These are phyloP conservation scores for Rhinopomastus cyanomelas DNA, from an alignment of 2,113 vertebrate species.

Conservation along the genomic window DNA sequence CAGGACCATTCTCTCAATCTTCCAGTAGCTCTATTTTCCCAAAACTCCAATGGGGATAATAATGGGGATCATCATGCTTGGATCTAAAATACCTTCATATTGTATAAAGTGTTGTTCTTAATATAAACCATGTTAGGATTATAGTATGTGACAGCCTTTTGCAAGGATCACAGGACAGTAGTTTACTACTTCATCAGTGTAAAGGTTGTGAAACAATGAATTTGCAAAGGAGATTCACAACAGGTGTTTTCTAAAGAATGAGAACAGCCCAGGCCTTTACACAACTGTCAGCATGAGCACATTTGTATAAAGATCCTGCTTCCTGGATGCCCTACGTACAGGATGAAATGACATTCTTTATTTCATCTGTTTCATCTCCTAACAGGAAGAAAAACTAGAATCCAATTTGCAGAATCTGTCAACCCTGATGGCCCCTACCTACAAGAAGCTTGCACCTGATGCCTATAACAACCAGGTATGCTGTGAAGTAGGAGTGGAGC, in stretches of 20 bases:
- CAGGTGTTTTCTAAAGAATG: not conserved
- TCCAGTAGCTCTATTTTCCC: not conserved
- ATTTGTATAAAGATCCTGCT: not conserved
- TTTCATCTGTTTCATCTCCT: slow-evolving; percentile 22
- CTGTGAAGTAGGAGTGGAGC: not conserved
- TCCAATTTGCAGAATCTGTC: slow-evolving; percentile 89
- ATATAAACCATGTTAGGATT: not conserved
- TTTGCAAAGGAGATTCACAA: not conserved
- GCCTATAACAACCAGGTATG: slow-evolving; percentile 94
- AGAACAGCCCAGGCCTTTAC: not conserved
- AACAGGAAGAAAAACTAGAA: slow-evolving; percentile 92
- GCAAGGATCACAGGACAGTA: not conserved
- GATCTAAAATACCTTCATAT: not conserved
- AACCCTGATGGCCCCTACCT: slow-evolving; percentile 89
- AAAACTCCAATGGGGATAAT: not conserved
- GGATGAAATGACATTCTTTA: not conserved
- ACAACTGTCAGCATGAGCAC: not conserved
- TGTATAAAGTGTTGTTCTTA: not conserved
- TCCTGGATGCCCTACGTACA: not conserved
- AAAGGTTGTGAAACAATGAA: not conserved
- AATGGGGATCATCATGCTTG: not conserved
- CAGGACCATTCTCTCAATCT: not conserved
- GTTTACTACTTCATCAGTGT: not conserved
- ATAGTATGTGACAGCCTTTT: not conserved
- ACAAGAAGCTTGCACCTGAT: slow-evolving; percentile 93